Evolutionary conservation across 2,888 invertebrate genomes (phyloP).

Genomic region (Aspidiotus destructor): DNA sequence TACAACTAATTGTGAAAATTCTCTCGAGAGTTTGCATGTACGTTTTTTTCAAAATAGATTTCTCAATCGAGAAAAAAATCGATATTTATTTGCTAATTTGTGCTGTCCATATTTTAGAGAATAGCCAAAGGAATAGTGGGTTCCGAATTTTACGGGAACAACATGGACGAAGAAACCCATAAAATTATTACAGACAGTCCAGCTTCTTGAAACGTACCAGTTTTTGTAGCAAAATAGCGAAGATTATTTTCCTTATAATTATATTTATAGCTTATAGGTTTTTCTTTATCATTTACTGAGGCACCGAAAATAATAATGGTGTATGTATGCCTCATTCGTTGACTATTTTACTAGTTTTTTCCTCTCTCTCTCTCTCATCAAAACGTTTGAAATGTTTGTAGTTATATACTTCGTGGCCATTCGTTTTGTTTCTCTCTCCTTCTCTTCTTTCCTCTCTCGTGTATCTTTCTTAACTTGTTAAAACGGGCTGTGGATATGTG

Average conservation of each 20-base stretch:
- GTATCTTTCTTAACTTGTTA: too few species aligned
- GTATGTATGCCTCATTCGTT: too few species aligned
- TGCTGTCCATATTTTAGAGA: slow-evolving; percentile 7
- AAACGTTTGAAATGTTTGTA: too few species aligned
- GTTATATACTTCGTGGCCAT: too few species aligned
- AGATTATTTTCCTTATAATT: neutral
- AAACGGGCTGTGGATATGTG: neutral
- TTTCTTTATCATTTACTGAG: neutral
- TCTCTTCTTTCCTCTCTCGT: too few species aligned
- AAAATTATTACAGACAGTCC: slow-evolving; percentile 12
- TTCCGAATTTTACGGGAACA: slow-evolving; percentile 14
- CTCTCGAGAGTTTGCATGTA: slow-evolving; percentile 73
- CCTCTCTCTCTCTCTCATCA: neutral
- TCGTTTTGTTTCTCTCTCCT: too few species aligned
- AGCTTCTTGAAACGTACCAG: neutral
- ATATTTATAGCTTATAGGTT: neutral
- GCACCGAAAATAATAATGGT: neutral
- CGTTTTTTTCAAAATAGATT: neutral
- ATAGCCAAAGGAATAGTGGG: slow-evolving; percentile 24
- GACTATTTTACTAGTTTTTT: neutral
- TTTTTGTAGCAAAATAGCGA: neutral
- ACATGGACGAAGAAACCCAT: slow-evolving; percentile 9
- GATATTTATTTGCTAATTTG: neutral
- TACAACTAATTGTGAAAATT: slow-evolving; percentile 91
- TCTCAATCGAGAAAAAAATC: too few species aligned